Conservation (phyloP, 1,140 invertebrate genomes). For the Neuroterus valhalla region DNA sequence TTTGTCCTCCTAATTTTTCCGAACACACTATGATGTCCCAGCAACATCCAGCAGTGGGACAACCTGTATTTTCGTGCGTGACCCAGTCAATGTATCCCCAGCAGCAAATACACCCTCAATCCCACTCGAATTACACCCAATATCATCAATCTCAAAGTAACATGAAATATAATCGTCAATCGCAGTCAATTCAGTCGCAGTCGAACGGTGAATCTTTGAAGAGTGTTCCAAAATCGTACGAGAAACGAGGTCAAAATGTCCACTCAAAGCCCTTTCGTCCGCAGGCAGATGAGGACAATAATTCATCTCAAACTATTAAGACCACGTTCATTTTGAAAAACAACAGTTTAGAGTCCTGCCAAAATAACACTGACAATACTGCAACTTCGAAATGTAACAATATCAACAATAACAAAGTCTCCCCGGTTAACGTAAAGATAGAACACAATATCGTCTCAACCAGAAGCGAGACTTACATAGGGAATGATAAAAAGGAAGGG, state of each 20-base stretch:
- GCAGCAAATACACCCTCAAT: conserved; percentile 54
- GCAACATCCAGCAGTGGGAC: conserved; percentile 54
- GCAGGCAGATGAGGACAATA: conserved; percentile 51
- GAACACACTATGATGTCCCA: conserved; percentile 53
- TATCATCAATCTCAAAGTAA: conserved; percentile 55
- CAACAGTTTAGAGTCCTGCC: conserved; percentile 49
- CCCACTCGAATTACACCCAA: conserved; percentile 51
- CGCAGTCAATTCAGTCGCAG: conserved; percentile 47
- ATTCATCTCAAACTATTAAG: conserved; percentile 58
- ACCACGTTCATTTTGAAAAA: conserved; percentile 62
- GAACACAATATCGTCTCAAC: conserved; percentile 59
- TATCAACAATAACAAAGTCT: conserved; percentile 49
- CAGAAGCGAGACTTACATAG: conserved; percentile 55
- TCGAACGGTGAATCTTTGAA: conserved; percentile 53
- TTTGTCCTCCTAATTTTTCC: conserved; percentile 40
- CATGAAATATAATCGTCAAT: conserved; percentile 56
- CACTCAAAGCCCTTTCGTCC: conserved; percentile 51
- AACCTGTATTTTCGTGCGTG: conserved; percentile 53
- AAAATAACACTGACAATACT: conserved; percentile 52
- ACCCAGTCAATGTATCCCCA: conserved; percentile 49
- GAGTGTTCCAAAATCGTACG: conserved; percentile 23
- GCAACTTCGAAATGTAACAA: conserved; percentile 48
- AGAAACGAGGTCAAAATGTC: conserved; percentile 9
- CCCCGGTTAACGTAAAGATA: conserved; percentile 60
- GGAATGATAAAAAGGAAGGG: conserved; percentile 55